phyloP scores from a whole-genome alignment of 2,888 invertebrate species.

The Ellobium chinense region DNA sequence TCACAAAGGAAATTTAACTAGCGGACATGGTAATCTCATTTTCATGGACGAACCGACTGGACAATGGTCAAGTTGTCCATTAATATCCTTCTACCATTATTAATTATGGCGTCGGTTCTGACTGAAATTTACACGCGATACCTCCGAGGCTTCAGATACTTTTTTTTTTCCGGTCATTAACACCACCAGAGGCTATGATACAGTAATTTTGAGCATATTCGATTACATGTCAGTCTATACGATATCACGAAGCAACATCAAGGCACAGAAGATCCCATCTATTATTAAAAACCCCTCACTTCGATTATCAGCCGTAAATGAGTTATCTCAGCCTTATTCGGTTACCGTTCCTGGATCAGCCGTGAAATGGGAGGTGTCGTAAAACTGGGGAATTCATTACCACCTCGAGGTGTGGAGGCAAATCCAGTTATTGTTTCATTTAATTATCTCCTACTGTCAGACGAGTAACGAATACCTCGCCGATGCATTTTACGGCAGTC shows the following conservation, averaged over 20 bases:
- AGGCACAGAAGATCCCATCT: neutral
- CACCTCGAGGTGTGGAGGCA: neutral
- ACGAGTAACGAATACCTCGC: neutral
- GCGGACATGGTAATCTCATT: too few species aligned
- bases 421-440: constrained; percentile 33
- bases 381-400: constrained; percentile 25
- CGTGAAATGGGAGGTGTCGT: constrained; percentile 8
- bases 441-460: neutral
- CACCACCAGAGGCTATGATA: neutral
- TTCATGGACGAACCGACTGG: too few species aligned
- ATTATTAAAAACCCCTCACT: constrained; percentile 8
- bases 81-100: too few species aligned
- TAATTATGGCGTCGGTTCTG: too few species aligned
- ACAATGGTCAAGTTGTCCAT: too few species aligned
- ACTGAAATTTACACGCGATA: too few species aligned
- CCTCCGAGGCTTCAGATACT: neutral
- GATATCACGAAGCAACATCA: neutral
- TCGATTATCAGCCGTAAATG: neutral
- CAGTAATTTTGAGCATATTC: constrained; percentile 24
- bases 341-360: constrained; percentile 7
- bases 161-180: neutral
- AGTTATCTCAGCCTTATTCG: constrained; percentile 11
- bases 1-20: too few species aligned
- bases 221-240: neutral
- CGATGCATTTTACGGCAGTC: neutral